These are phyloP conservation scores for Daboia siamensis DNA, from an alignment of 2,113 vertebrate species.

Conservation along the genomic window DNA sequence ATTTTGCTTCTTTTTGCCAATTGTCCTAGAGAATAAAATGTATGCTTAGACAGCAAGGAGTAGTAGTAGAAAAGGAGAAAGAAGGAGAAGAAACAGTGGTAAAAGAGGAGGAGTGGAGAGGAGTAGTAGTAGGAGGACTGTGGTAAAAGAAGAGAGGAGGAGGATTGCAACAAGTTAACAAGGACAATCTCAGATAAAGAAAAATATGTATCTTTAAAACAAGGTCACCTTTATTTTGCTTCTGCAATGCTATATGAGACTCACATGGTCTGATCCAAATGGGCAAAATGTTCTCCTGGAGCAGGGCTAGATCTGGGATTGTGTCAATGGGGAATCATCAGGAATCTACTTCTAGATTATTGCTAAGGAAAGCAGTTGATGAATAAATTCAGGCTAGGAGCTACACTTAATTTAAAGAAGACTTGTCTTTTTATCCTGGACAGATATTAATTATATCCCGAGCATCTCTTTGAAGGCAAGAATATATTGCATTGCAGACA, in stretches of 20 bases:
- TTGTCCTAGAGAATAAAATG: neutral
- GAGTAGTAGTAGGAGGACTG: too few species aligned
- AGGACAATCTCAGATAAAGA: neutral
- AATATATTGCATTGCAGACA: neutral
- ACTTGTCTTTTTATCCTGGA: neutral
- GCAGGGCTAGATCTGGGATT: neutral
- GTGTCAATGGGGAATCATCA: neutral
- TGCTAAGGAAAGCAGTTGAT: neutral
- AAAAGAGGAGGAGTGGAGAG: too few species aligned
- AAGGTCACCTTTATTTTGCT: neutral
- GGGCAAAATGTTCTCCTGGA: neutral
- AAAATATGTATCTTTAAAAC: neutral
- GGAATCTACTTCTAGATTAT: neutral
- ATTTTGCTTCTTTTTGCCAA: neutral
- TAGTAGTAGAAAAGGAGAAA: neutral
- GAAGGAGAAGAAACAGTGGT: neutral
- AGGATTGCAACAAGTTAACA: neutral
- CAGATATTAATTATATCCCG: neutral
- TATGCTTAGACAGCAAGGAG: neutral
- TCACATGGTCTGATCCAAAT: neutral
- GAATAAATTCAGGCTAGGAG: neutral
- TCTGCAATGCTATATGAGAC: neutral
- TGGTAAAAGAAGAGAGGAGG: too few species aligned
- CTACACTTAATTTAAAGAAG: neutral
- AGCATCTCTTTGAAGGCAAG: neutral